phyloP scores from a whole-genome alignment of 2,113 vertebrate genomes.

The Setophaga petechia region DNA sequence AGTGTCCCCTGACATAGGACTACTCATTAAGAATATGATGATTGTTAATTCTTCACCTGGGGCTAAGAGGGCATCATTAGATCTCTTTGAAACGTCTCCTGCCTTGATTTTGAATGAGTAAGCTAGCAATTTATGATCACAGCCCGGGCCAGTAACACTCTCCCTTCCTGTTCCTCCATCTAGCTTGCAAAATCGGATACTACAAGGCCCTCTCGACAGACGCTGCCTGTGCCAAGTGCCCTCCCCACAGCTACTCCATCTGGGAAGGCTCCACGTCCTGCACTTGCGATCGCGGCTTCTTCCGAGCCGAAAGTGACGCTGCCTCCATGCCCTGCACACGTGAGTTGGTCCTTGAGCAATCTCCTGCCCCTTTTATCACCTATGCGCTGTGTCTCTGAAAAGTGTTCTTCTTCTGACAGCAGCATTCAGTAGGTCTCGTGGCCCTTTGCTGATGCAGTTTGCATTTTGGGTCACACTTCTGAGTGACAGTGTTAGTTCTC shows the following conservation, averaged over 20 bases:
- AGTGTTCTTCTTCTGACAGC: neutral
- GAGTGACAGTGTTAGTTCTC: neutral
- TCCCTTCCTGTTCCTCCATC: slow-evolving; percentile 29
- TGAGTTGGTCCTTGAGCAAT: slow-evolving; percentile 75
- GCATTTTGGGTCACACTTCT: neutral
- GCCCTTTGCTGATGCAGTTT: neutral
- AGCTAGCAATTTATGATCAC: neutral
- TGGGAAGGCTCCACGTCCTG: slow-evolving; percentile 94
- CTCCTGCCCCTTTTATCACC: neutral
- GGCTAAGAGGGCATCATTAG: slow-evolving; percentile 46
- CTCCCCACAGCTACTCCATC: slow-evolving; percentile 92
- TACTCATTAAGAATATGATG: neutral
- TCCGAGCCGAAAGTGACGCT: slow-evolving; percentile 90
- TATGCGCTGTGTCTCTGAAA: neutral
- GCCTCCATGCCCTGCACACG: slow-evolving; percentile 95
- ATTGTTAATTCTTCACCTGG: slow-evolving; percentile 40
- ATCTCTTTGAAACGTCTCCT: slow-evolving; percentile 43
- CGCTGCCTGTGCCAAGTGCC: slow-evolving; percentile 89
- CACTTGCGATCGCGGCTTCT: slow-evolving; percentile 92
- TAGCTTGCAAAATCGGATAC: slow-evolving; percentile 96
- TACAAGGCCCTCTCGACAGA: slow-evolving; percentile 93
- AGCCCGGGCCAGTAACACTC: neutral
- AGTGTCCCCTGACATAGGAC: neutral
- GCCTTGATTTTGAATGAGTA: slow-evolving; percentile 37
- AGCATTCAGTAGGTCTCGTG: neutral